phyloP scores from a whole-genome alignment of 2,113 vertebrate species.

The Daphoenositta chrysoptera region DNA sequence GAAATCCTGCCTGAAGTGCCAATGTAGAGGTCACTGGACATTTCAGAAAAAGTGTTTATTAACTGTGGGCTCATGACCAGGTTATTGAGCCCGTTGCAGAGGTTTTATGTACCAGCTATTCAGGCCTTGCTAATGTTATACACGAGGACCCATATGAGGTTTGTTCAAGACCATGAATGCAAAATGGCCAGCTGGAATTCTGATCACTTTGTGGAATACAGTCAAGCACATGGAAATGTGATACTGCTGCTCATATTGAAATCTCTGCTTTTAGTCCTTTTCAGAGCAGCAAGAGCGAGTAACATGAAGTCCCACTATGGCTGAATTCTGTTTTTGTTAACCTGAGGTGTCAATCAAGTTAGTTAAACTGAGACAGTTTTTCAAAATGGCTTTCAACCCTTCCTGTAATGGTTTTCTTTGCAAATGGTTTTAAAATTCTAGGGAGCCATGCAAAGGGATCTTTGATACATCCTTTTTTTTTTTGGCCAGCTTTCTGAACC shows the following conservation, averaged over 20 bases:
- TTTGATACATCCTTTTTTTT: not conserved
- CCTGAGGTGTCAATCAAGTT: not conserved
- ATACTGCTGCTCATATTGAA: not conserved
- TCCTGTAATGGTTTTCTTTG: not conserved
- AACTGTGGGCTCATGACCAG: not conserved
- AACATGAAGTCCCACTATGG: not conserved
- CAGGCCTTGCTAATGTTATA: not conserved
- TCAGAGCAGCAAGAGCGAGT: fast-evolving
- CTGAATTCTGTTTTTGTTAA: not conserved
- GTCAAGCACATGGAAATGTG: not conserved
- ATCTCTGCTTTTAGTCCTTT: not conserved
- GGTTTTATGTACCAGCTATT: not conserved
- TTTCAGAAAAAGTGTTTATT: not conserved
- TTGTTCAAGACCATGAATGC: not conserved
- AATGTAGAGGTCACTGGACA: not conserved
- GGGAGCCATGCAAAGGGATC: not conserved
- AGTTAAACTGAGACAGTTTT: not conserved
- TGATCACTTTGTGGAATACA: not conserved
- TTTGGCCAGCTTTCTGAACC: not conserved
- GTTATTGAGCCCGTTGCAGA: not conserved
- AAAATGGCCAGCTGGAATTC: not conserved
- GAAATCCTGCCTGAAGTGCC: not conserved
- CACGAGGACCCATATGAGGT: not conserved
- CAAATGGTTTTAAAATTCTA: not conserved
- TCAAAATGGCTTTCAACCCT: not conserved